Conservation (phyloP, 2,113 vertebrate species). For the Percopsis transmontana region DNA sequence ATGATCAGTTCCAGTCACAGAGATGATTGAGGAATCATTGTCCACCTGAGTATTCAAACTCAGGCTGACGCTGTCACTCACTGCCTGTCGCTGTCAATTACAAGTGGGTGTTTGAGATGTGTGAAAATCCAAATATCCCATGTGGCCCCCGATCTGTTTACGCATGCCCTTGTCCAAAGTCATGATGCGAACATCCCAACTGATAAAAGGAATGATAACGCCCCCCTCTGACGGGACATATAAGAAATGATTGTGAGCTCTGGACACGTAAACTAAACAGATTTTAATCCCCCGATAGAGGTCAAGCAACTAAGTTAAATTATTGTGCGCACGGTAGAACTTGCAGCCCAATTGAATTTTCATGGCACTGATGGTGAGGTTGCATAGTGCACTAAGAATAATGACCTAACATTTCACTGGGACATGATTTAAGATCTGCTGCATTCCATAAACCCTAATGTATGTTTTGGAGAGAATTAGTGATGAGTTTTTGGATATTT, state of each 20-base stretch:
- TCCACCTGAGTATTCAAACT: constrained; percentile 67
- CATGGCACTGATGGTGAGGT: constrained; percentile 22
- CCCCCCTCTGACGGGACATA: constrained; percentile 2
- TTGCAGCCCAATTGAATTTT: not conserved
- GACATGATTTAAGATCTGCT: constrained; percentile 19
- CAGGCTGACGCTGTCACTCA: constrained; percentile 64
- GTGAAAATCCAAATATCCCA: constrained; percentile 70
- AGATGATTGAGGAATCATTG: constrained; percentile 67
- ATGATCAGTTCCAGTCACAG: constrained; percentile 67
- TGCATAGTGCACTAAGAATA: constrained; percentile 12
- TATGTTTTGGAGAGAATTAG: constrained; percentile 16
- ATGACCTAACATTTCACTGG: constrained; percentile 33
- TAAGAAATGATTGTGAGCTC: not conserved
- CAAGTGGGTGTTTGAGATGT: constrained; percentile 48
- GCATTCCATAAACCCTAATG: constrained; percentile 1
- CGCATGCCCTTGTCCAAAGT: constrained; percentile 71
- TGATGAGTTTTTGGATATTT: constrained; percentile 11
- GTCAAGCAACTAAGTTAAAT: constrained; percentile 12
- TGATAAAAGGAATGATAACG: constrained; percentile 28
- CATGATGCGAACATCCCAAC: constrained; percentile 36
- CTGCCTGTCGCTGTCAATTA: constrained; percentile 70
- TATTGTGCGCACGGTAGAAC: constrained; percentile 17
- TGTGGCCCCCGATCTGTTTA: constrained; percentile 42
- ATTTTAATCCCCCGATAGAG: constrained; percentile 37
- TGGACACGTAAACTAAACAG: constrained; percentile 1